Percentiles rank a stretch among this genome's conserved stretches.
Evolutionary conservation across 2,113 vertebrate species (phyloP).

Genomic region (Oryctolagus cuniculus): DNA sequence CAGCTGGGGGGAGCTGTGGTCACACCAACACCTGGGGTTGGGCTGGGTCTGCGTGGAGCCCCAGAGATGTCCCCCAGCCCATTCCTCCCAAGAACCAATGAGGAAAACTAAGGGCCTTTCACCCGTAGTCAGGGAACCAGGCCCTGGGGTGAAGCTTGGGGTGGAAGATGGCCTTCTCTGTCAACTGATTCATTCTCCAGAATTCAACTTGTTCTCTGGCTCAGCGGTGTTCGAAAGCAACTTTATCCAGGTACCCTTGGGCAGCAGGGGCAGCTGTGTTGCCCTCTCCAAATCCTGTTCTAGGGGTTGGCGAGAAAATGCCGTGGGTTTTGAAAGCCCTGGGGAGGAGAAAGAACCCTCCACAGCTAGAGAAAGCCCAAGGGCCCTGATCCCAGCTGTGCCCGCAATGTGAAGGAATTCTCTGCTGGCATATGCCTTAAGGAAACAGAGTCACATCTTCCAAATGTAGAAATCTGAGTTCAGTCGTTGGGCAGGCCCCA

Average conservation of each 20-base stretch:
- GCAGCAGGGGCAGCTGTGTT: neutral
- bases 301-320: neutral
- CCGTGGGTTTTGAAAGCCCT: neutral
- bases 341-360: neutral
- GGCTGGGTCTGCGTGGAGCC: constrained; percentile 69
- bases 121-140: constrained; percentile 65
- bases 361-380: neutral
- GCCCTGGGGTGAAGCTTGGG: constrained; percentile 76
- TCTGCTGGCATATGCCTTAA: neutral
- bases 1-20: constrained; percentile 23
- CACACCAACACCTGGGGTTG: constrained; percentile 64
- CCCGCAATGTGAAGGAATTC: neutral
- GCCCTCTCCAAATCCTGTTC: neutral
- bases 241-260: constrained; percentile 83
- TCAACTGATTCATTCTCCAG: constrained; percentile 83
- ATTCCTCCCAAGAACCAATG: constrained; percentile 73
- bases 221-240: constrained; percentile 85
- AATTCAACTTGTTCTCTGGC: constrained; percentile 84
- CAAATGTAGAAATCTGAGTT: neutral
- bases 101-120: constrained; percentile 78
- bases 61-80: constrained; percentile 75
- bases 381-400: constrained; percentile 17
- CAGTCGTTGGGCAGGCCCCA: neutral
- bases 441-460: neutral
- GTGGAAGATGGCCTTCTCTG: constrained; percentile 83